phyloP scores from a whole-genome alignment of 2,888 invertebrate genomes.

The Phortica okadai region DNA sequence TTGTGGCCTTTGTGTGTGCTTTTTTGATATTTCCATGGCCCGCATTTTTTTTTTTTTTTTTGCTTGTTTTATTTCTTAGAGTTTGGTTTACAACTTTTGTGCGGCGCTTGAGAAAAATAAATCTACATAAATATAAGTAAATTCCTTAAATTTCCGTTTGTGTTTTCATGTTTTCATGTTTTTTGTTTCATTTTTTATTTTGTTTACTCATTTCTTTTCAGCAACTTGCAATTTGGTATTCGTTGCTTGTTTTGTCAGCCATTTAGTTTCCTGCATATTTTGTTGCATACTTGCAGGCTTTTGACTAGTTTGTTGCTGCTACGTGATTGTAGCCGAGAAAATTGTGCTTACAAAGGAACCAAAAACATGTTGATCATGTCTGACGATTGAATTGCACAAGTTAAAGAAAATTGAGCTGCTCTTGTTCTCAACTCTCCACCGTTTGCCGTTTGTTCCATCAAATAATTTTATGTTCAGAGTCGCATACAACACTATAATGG shows the following conservation, averaged over 20 bases:
- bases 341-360: background rate
- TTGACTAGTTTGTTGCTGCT: background rate
- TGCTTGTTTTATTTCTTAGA: constrained; percentile 40
- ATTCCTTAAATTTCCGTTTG: constrained; percentile 17
- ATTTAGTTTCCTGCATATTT: background rate
- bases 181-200: background rate
- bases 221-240: constrained; percentile 14
- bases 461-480: too few relatives aligned
- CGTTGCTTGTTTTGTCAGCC: background rate
- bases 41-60: constrained; percentile 57
- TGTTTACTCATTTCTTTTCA: background rate
- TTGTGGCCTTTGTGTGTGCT: constrained; percentile 45
- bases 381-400: too few relatives aligned
- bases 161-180: background rate
- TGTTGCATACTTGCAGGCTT: constrained; percentile 9
- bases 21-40: constrained; percentile 32
- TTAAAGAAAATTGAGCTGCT: too few relatives aligned
- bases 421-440: too few relatives aligned
- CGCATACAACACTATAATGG: too few relatives aligned
- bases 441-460: too few relatives aligned
- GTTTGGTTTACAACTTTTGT: constrained; percentile 28
- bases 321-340: background rate
- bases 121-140: background rate
- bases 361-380: too few relatives aligned
- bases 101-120: background rate